A percentile compares a stretch with the other conserved stretches of the same genome.
Evolutionary conservation across 2,888 invertebrate genomes (phyloP).

Genomic region (Pandemis heparana): DNA sequence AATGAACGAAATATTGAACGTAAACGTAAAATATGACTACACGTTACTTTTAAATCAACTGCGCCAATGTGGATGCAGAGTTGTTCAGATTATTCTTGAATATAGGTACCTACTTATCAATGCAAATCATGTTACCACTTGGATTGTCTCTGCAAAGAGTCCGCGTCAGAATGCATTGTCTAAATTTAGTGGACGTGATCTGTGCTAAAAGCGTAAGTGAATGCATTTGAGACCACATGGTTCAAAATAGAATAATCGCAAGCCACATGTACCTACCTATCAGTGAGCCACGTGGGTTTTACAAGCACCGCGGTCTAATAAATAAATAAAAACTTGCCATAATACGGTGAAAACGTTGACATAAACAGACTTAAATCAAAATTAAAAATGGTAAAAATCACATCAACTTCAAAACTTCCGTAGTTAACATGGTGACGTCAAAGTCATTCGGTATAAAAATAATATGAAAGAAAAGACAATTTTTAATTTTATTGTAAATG

Average conservation of each 20-base stretch:
- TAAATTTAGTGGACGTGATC: conserved; percentile 69
- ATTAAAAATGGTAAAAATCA: background rate
- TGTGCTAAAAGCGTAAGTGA: conserved; percentile 59
- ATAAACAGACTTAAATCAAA: too few relatives aligned
- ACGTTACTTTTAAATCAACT: background rate
- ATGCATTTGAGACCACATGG: conserved; percentile 64
- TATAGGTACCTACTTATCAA: background rate
- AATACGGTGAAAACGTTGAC: too few relatives aligned
- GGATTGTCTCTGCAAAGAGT: conserved; percentile 24
- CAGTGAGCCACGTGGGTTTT: conserved; percentile 62
- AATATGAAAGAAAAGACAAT: background rate
- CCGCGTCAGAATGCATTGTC: conserved; percentile 52
- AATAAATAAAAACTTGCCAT: too few relatives aligned
- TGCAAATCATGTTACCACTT: conserved; percentile 5
- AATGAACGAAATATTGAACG: background rate
- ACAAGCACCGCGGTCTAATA: conserved; percentile 48
- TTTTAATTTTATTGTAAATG: too few relatives aligned
- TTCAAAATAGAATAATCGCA: conserved; percentile 72
- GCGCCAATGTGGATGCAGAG: background rate
- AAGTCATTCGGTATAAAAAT: background rate
- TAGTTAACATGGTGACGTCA: background rate
- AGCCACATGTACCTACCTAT: conserved; percentile 54
- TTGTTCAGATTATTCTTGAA: background rate
- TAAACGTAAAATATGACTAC: background rate
- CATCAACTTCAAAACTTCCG: background rate